A percentile compares a stretch with the other conserved stretches of the same genome.
phyloP scores from a whole-genome alignment of 2,888 invertebrate genomes.

The Rhimphoctona megacephalus region DNA sequence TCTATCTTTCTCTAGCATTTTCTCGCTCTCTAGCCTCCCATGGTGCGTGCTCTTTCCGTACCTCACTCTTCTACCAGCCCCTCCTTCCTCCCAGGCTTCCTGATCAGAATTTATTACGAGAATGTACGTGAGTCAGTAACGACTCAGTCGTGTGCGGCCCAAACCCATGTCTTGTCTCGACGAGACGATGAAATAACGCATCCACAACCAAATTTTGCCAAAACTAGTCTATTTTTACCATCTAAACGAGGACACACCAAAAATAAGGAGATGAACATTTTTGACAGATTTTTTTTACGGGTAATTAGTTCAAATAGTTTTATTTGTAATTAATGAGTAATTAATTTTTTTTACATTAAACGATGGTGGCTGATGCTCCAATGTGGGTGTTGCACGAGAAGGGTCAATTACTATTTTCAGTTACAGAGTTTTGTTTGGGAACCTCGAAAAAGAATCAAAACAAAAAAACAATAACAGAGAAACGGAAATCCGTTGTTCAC shows the following conservation, averaged over 20 bases:
- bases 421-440: background rate
- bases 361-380: background rate
- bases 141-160: background rate
- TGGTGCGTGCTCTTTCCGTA: background rate
- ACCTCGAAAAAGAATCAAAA: background rate
- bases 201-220: background rate
- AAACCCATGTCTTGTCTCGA: conserved; percentile 3
- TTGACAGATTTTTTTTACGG: background rate
- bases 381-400: background rate
- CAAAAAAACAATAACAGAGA: conserved; percentile 20
- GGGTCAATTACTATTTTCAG: background rate
- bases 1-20: conserved; percentile 3
- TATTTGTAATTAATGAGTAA: background rate
- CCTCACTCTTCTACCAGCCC: background rate
- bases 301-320: background rate
- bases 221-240: background rate
- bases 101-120: conserved; percentile 72
- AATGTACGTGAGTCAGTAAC: conserved; percentile 25
- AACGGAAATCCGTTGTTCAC: conserved; percentile 65
- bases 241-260: background rate
- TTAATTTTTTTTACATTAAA: background rate
- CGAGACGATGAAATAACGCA: background rate
- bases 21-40: conserved; percentile 21
- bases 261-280: background rate
- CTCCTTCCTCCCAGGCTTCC: conserved; percentile 29